Percentiles rank a stretch among this genome's conserved stretches.
Conservation (phyloP, 2,888 invertebrate genomes). For the Drosophila vallismaia region DNA sequence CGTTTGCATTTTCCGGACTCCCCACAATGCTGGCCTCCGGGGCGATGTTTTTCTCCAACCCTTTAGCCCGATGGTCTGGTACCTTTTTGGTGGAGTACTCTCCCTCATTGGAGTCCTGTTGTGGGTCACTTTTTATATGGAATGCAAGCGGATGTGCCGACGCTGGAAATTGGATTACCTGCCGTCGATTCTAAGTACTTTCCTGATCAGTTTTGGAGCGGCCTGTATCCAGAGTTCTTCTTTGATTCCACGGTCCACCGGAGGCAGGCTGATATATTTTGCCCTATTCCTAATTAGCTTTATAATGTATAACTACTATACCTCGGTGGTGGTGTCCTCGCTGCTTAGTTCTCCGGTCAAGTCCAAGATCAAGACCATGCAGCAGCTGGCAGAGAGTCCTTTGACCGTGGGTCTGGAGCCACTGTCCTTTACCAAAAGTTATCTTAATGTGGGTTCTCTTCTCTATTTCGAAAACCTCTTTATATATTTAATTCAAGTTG, state of each 20-base stretch:
- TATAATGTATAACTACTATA: slow-evolving; percentile 87
- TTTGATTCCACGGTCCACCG: slow-evolving; percentile 83
- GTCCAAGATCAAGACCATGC: slow-evolving; percentile 84
- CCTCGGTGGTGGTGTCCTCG: slow-evolving; percentile 87
- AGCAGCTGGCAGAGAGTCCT: slow-evolving; percentile 85
- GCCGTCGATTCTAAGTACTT: slow-evolving; percentile 77
- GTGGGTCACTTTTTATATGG: slow-evolving; percentile 79
- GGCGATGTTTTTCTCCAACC: slow-evolving; percentile 86
- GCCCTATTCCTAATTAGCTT: slow-evolving; percentile 81
- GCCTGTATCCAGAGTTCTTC: slow-evolving; percentile 85
- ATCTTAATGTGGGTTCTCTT: slow-evolving; percentile 73
- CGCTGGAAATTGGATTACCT: slow-evolving; percentile 51
- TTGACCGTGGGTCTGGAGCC: slow-evolving; percentile 85
- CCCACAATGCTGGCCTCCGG: slow-evolving; percentile 85
- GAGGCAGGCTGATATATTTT: slow-evolving; percentile 82
- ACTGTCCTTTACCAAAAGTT: slow-evolving; percentile 78
- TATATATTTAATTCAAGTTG: background rate
- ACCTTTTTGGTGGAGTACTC: slow-evolving; percentile 83
- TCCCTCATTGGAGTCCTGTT: slow-evolving; percentile 78
- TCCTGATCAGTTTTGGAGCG: slow-evolving; percentile 84
- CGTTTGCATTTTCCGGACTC: slow-evolving; percentile 86
- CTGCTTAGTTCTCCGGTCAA: slow-evolving; percentile 86
- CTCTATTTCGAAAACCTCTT: rapidly evolving
- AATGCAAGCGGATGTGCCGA: slow-evolving; percentile 51
- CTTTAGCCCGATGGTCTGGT: slow-evolving; percentile 86